A percentile compares a stretch with the other conserved stretches of the same genome.
Evolutionary conservation across 2,797 vertebrate species (phyloP).

Genomic region (Lepilemur septentrionalis): DNA sequence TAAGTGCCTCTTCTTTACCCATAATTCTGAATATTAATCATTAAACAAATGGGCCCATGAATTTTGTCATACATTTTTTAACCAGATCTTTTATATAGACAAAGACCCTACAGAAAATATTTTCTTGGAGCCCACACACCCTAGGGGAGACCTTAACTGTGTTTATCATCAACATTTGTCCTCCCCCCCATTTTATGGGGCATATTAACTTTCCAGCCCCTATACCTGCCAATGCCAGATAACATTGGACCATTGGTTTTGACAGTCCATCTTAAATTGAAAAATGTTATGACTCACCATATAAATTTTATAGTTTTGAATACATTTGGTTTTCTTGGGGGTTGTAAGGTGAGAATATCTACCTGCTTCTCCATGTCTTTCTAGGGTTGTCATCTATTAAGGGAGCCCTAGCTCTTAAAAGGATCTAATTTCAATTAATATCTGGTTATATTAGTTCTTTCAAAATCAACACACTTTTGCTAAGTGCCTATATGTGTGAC

Average conservation of each 20-base stretch:
- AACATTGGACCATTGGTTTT: slow-evolving; percentile 4
- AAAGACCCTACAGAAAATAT: neutral
- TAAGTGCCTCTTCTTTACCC: neutral
- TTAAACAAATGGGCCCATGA: neutral
- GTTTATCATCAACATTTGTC: neutral
- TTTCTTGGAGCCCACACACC: neutral
- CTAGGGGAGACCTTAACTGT: neutral
- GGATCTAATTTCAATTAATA: neutral
- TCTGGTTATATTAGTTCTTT: slow-evolving; percentile 44
- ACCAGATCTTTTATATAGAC: neutral
- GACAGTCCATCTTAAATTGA: neutral
- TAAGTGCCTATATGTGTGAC: neutral
- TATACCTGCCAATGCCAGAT: slow-evolving; percentile 9
- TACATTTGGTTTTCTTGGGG: neutral
- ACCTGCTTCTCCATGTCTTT: neutral
- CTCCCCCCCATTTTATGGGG: neutral
- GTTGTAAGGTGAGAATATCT: neutral
- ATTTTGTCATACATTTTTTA: neutral
- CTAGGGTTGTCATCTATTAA: slow-evolving; percentile 25
- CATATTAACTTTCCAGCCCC: neutral
- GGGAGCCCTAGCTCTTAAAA: slow-evolving; percentile 11
- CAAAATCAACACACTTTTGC: slow-evolving; percentile 45
- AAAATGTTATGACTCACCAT: slow-evolving; percentile 31
- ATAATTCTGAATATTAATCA: slow-evolving; percentile 21
- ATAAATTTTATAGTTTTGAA: slow-evolving; percentile 41